These are phyloP conservation scores for Drosophila subpulchrella DNA, from an alignment of 1,140 invertebrate genomes.

Conservation along the genomic window DNA sequence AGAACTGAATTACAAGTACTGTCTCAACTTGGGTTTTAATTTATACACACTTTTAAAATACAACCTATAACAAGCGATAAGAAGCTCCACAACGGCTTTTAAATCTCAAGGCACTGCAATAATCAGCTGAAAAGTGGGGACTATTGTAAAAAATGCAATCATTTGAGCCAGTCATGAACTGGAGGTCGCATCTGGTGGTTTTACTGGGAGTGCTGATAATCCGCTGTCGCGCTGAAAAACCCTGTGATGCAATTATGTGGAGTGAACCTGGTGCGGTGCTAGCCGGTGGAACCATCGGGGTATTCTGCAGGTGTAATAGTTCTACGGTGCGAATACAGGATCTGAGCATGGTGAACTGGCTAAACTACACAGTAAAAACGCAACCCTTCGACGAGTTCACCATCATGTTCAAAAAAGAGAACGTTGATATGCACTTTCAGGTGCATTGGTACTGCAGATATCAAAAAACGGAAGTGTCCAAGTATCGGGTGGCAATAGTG, in stretches of 20 bases:
- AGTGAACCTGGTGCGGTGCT: too few species aligned
- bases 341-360: not conserved
- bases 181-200: not conserved
- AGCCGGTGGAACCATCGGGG: too few species aligned
- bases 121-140: too few species aligned
- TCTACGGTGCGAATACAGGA: not conserved
- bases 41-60: not conserved
- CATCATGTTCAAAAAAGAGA: not conserved
- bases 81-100: not conserved
- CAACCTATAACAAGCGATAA: not conserved
- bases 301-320: conserved; percentile 3
- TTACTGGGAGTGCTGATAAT: not conserved
- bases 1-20: too few species aligned
- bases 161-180: conserved; percentile 4
- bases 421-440: not conserved
- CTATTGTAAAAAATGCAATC: too few species aligned
- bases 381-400: conserved; percentile 1
- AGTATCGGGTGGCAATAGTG: not conserved
- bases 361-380: not conserved
- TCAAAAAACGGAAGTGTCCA: not conserved
- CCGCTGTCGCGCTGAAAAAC: not conserved
- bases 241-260: too few species aligned
- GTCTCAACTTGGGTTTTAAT: not conserved
- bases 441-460: not conserved
- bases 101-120: too few species aligned